Evolutionary conservation across 2,888 invertebrate species (phyloP).

Genomic region (Phania funesta): DNA sequence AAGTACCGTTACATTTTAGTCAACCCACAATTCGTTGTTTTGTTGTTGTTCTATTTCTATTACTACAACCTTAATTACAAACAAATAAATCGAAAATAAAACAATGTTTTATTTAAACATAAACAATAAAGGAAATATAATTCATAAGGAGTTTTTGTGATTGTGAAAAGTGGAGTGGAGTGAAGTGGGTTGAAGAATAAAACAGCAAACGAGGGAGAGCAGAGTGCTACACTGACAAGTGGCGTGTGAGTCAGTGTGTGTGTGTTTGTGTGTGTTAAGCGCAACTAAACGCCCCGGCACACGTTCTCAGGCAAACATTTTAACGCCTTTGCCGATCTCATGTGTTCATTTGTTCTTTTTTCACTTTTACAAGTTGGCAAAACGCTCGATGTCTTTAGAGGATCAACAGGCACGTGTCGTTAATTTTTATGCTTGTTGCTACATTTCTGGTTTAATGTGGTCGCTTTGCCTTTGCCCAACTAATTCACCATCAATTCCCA

Average conservation of each 20-base stretch:
- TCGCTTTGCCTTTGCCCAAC: conserved; percentile 19
- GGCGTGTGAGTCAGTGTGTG: conserved; percentile 57
- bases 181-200: not conserved
- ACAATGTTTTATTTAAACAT: conserved; percentile 58
- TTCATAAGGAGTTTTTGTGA: conserved; percentile 43
- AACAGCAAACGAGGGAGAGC: not conserved
- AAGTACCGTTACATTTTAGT: conserved; percentile 39
- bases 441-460: conserved; percentile 31
- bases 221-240: conserved; percentile 69
- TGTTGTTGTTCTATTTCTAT: conserved; percentile 47
- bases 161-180: conserved; percentile 32
- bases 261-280: conserved; percentile 44
- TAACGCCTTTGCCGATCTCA: conserved; percentile 59
- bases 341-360: conserved; percentile 58
- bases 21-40: too few relatives aligned
- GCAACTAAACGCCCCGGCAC: conserved; percentile 60
- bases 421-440: conserved; percentile 63
- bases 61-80: conserved; percentile 78
- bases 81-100: conserved; percentile 74
- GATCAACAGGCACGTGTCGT: conserved; percentile 72
- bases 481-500: conserved; percentile 69
- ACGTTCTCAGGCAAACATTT: conserved; percentile 52
- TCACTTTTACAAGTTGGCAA: conserved; percentile 8
- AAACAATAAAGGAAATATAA: conserved; percentile 49
- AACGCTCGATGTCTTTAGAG: conserved; percentile 53